These are phyloP conservation scores for Bombus balteatus DNA, from an alignment of 1,140 invertebrate genomes.

Conservation along the genomic window DNA sequence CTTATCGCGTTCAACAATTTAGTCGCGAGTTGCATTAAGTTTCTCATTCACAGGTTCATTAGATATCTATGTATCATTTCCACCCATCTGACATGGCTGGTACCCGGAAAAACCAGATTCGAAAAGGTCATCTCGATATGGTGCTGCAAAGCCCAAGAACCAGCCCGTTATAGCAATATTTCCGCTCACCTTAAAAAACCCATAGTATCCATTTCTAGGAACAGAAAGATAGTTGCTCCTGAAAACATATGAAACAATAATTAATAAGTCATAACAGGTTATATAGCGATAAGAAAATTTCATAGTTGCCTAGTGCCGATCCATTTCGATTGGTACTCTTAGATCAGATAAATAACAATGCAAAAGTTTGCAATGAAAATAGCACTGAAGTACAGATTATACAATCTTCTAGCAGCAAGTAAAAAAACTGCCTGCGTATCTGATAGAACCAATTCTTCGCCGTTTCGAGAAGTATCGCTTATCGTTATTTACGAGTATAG, in stretches of 20 bases:
- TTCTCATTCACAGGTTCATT: not conserved
- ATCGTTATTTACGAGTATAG: not conserved
- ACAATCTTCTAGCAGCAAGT: not conserved
- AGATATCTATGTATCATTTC: not conserved
- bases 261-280: not conserved
- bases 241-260: not conserved
- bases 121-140: not conserved
- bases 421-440: not conserved
- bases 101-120: conserved; percentile 6
- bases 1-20: conserved; percentile 30
- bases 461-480: not conserved
- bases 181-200: not conserved
- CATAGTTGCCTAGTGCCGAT: not conserved
- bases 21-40: not conserved
- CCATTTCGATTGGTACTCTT: not conserved
- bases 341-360: not conserved
- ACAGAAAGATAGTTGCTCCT: not conserved
- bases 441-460: not conserved
- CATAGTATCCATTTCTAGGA: not conserved
- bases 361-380: not conserved
- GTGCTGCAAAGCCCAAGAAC: not conserved
- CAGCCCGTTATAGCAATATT: not conserved
- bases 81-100: not conserved
- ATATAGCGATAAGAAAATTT: not conserved
- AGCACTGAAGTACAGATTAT: not conserved